Base-by-base conservation (phyloP, 2,888 invertebrate genomes). In the Rhagophthalmus giganteus region DNA sequence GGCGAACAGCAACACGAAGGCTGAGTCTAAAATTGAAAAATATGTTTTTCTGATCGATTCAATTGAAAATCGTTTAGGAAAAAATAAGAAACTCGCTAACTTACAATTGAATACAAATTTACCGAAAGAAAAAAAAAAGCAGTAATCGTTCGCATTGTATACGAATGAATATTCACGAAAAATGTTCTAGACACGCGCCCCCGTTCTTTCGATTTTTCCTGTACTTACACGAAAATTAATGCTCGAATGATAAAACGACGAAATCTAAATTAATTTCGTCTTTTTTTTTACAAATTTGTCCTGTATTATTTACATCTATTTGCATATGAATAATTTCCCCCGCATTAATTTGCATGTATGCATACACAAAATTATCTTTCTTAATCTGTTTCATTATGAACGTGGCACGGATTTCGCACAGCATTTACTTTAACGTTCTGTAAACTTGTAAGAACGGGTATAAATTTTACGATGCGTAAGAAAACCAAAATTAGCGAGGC, bases 241-340 rank as follows among this genome's bases (percentile, higher is more conserved):
- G n/a, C n/a, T n/a, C n/a, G n/a, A n/a, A n/a, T n/a, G n/a, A n/a
- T n/a, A n/a, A 20, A 20, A 20, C 20, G 20, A 20, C 20, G 4
- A 20, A 20, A 20, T 20, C 7, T 20, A 5, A 5, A 5, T 5
- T 20, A 20, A 20, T 5, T 20, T 20, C 20, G 20, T 20, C 7
- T 20, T 20, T 20, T 7, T 20, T 20, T 20, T 3, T 7, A 7
- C 7, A 20, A 20, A 49, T 54, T 54, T 54, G 49, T 42, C 30
- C 39, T 32, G 39, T 33, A 48, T 53, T 41, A 48, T 45, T 49
- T 49, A 40, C 31, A 45, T 30, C 28, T 33, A 54, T 54, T 54
- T 54, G 54, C 54, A 54, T 54, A 54, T 45, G 44, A 48, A 49
- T 54, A 40, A n/a, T 51, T 51, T 44, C 14, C n/a, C 40, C 26